A percentile compares a stretch with the other conserved stretches of the same genome.
Evolutionary conservation across 2,888 invertebrate genomes (phyloP).

Genomic region (Platycnemis pennipes): DNA sequence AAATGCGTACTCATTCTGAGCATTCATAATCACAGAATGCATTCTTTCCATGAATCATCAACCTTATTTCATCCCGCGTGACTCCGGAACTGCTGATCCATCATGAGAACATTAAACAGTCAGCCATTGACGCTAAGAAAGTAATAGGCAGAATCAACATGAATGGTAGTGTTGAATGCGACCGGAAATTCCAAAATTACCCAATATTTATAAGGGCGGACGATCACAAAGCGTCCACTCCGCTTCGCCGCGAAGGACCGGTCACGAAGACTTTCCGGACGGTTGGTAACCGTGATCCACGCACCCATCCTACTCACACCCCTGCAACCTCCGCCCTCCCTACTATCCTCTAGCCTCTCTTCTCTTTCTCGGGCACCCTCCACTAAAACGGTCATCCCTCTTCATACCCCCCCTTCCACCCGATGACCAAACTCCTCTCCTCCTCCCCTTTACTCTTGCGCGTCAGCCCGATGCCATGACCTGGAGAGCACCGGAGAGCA

Average conservation of each 20-base stretch:
- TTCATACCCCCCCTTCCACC: not conserved
- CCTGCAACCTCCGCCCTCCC: not conserved
- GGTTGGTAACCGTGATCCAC: conserved; percentile 13
- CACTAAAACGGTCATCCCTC: not conserved
- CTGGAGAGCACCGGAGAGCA: not conserved
- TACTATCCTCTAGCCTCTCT: not conserved
- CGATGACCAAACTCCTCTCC: not conserved
- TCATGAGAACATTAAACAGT: not conserved
- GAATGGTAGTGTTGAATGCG: not conserved
- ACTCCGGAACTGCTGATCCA: not conserved
- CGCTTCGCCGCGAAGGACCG: too few relatives aligned
- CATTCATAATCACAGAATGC: too few relatives aligned
- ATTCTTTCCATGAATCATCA: not conserved
- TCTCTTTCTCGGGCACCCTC: too few relatives aligned
- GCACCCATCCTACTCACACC: not conserved
- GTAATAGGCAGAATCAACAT: not conserved
- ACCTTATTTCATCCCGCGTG: not conserved
- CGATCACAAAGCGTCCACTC: too few relatives aligned
- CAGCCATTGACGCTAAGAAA: not conserved
- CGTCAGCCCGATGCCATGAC: conserved; percentile 13
- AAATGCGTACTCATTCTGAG: too few relatives aligned
- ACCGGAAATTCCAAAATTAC: too few relatives aligned
- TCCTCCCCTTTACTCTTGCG: not conserved
- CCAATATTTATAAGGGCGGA: too few relatives aligned
- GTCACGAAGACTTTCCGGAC: not conserved